A percentile compares a stretch with the other conserved stretches of the same genome.
Conservation (phyloP, 2,113 vertebrate genomes). For the Pseudopipra pipra region DNA sequence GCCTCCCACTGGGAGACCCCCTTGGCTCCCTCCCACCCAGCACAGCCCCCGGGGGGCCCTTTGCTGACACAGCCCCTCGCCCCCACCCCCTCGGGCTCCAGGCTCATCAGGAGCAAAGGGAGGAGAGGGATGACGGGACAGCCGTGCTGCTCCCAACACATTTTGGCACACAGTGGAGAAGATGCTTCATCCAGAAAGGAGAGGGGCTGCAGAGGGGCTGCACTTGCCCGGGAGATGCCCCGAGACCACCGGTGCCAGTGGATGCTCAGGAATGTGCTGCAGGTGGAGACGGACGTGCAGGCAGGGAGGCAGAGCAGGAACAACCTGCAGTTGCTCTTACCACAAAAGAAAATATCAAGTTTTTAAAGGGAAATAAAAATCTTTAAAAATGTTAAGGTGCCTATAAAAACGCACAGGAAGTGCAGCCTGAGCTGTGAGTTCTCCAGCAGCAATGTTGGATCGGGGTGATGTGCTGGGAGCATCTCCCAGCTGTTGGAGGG, state of each 20-base stretch:
- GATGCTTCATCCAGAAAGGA: too few species aligned
- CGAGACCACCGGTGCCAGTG: rapidly evolving
- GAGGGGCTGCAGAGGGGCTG: rapidly evolving
- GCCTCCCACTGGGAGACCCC: not conserved
- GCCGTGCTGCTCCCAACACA: rapidly evolving
- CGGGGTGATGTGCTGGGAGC: not conserved
- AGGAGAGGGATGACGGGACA: not conserved
- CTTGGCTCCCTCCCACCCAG: not conserved
- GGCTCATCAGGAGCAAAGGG: not conserved
- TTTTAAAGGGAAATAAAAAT: not conserved
- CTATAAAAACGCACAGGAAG: not conserved
- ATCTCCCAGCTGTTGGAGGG: not conserved
- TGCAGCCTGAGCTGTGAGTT: not conserved
- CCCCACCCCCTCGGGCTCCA: not conserved
- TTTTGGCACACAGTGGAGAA: not conserved
- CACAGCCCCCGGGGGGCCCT: not conserved
- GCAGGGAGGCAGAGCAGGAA: not conserved
- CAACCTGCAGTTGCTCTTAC: not conserved
- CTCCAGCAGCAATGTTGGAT: rapidly evolving
- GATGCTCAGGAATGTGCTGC: not conserved
- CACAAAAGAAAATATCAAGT: not conserved
- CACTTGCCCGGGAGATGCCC: not conserved
- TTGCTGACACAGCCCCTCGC: not conserved
- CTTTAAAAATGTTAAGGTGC: too few species aligned
- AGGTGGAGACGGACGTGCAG: not conserved